Evolutionary conservation across 2,797 vertebrate genomes (phyloP).

Genomic region (Phrynocephalus vlangalii): DNA sequence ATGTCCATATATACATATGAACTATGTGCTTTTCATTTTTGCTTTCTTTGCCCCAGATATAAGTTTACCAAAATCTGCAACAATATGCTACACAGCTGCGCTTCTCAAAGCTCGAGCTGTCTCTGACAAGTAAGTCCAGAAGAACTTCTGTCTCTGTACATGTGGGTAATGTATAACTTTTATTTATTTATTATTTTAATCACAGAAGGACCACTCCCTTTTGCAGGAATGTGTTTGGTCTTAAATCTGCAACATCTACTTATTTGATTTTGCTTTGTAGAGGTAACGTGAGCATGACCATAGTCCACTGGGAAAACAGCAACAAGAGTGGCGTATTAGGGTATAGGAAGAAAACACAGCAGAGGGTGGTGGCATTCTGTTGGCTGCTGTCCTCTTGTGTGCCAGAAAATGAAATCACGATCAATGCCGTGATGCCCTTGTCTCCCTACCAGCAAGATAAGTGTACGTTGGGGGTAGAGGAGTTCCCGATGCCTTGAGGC

Average conservation of each 20-base stretch:
- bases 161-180: slow-evolving; percentile 51
- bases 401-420: slow-evolving; percentile 48
- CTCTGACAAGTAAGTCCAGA: slow-evolving; percentile 95
- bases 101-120: slow-evolving; percentile 98
- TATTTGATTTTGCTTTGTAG: slow-evolving; percentile 32
- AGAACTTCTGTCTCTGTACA: slow-evolving; percentile 45
- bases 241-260: slow-evolving; percentile 47
- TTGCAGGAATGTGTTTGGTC: slow-evolving; percentile 51
- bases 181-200: slow-evolving; percentile 33
- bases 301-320: slow-evolving; percentile 54
- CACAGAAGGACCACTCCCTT: slow-evolving; percentile 41
- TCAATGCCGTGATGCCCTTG: slow-evolving; percentile 23
- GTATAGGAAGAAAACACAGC: background rate
- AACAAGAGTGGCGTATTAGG: slow-evolving; percentile 60
- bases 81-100: slow-evolving; percentile 99
- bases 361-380: slow-evolving; percentile 55
- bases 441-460: slow-evolving; percentile 39
- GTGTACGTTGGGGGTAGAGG: background rate
- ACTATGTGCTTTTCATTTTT: slow-evolving; percentile 32
- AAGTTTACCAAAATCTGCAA: slow-evolving; percentile 99
- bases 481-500: slow-evolving; percentile 35
- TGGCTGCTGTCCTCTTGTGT: slow-evolving; percentile 46
- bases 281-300: slow-evolving; percentile 23
- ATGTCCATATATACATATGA: background rate
- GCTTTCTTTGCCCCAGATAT: slow-evolving; percentile 88